These are phyloP conservation scores for Halotydeus destructor DNA, from an alignment of 1,140 invertebrate species.

Conservation along the genomic window DNA sequence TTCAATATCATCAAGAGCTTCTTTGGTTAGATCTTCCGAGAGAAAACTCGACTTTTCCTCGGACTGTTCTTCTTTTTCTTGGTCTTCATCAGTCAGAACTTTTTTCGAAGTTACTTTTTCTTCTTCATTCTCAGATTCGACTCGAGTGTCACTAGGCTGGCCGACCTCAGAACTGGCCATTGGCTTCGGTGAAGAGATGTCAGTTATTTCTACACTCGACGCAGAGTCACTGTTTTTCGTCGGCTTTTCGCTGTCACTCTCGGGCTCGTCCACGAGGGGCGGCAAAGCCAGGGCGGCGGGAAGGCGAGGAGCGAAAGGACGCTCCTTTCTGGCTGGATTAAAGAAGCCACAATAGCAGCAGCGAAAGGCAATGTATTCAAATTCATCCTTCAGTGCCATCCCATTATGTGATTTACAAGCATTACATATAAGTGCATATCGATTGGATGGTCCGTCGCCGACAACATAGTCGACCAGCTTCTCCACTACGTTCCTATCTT, in stretches of 20 bases:
- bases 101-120: no score
- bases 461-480: constrained; percentile 78
- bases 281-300: neutral
- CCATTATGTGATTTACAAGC: constrained; percentile 83
- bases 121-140: no score
- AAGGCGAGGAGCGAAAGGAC: constrained; percentile 6
- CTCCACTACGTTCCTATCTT: constrained; percentile 49
- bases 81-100: no score
- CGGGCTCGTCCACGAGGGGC: constrained; percentile 5
- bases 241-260: constrained; percentile 5
- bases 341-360: constrained; percentile 68
- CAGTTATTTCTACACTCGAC: no score
- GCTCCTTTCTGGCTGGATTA: constrained; percentile 29
- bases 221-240: no score
- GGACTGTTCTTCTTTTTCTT: no score
- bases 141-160: no score
- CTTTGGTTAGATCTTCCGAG: no score
- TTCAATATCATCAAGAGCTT: no score
- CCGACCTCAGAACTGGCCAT: no score
- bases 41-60: no score
- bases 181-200: no score
- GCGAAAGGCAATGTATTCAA: constrained; percentile 70
- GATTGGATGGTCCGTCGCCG: constrained; percentile 79
- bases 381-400: constrained; percentile 89
- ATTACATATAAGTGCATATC: constrained; percentile 81